Percentiles rank a stretch among this genome's conserved stretches.
These are phyloP conservation scores for Gorilla gorilla DNA, from an alignment of 2,113 vertebrate genomes.

Conservation along the genomic window DNA sequence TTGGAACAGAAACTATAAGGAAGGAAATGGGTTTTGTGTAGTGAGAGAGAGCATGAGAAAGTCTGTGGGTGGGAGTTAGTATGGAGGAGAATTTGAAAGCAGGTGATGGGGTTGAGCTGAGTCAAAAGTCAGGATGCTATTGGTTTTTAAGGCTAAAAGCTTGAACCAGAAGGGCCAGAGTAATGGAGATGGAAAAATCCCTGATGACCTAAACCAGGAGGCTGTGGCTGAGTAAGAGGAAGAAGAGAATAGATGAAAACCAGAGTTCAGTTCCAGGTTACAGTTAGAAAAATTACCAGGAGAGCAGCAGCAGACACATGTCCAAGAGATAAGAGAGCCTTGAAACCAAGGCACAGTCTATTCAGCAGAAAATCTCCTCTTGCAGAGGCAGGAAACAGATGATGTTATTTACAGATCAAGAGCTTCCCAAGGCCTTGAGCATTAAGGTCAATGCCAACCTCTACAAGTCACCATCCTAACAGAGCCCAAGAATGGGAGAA, in stretches of 20 bases:
- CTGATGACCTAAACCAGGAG: background rate
- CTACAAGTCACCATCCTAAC: background rate
- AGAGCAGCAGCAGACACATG: background rate
- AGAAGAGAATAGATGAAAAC: background rate
- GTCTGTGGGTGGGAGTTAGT: background rate
- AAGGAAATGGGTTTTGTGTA: background rate
- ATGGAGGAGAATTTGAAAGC: background rate
- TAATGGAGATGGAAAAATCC: background rate
- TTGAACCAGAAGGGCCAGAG: background rate
- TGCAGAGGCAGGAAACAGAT: conserved; percentile 38
- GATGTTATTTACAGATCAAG: background rate
- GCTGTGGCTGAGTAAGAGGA: background rate
- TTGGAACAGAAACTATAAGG: background rate
- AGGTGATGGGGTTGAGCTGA: background rate
- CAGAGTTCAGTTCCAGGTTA: background rate
- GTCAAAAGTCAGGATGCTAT: background rate
- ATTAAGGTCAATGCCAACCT: background rate
- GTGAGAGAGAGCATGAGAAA: background rate
- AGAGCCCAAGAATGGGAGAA: background rate
- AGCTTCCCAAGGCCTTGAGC: background rate
- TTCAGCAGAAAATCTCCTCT: background rate
- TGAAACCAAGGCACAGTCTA: background rate
- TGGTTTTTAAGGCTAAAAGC: background rate
- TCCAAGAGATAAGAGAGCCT: conserved; percentile 16
- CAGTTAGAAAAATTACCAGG: background rate